Evolutionary conservation across 2,113 vertebrate species (phyloP), one percentile per base, ranked within the genome.

Genomic region (Dendrocopos noguchii): DNA sequence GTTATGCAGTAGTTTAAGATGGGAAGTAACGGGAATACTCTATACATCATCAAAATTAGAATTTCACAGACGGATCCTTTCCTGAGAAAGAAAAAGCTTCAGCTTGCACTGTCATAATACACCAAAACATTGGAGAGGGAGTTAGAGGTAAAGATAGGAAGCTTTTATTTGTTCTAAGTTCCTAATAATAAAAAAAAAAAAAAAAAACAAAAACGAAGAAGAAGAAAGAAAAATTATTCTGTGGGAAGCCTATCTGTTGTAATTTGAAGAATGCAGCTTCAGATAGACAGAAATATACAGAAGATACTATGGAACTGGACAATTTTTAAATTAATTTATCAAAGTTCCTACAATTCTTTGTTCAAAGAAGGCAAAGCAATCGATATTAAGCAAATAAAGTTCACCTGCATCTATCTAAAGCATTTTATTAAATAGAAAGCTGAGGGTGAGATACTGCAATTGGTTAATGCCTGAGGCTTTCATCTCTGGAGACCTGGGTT

Each of bases 381-480:
- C 70, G 72, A 88, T 47, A 85, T 72, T 75, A 91, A 83, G 52
- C 27, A 88, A 94, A 94, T 76, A 65, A 88, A 80, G 27, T 52
- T 75, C 65, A 96, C 70, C 34, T 68, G 68, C 53, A 88, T 71
- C 72, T 71, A 83, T 56, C 75, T 53, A 75, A 93, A 94, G 61
- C 20, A 53, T 68, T 96, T 90, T 75, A 91, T 72, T 88, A 75
- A 83, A 80, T 31, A 92, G 60, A 93, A 88, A 87, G 63, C 71
- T 59, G 63, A 59, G 42, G 18, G 16, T 65, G 21, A 94, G 39
- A 85, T 27, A 82, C 4, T n/a, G 36, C 75, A 91, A 76, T 85
- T 78, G 73, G 61, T 88, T 89, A 80, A 91, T 14, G 81, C 81
- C 81, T 33, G 25, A 81, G 81, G 68, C 68, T 91, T 93, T 74